phyloP scores from a whole-genome alignment of 2,888 invertebrate genomes.

The Diplolepis rosae region DNA sequence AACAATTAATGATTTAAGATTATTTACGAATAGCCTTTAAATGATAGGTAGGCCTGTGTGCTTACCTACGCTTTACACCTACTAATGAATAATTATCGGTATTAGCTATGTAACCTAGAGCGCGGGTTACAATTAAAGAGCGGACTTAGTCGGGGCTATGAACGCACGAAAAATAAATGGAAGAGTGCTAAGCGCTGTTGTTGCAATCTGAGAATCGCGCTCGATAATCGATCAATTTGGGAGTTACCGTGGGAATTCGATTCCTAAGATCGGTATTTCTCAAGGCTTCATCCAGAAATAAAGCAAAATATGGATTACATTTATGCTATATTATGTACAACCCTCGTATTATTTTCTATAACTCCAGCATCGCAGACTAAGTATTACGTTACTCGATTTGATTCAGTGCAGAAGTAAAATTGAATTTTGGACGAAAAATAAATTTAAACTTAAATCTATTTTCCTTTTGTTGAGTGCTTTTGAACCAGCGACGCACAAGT shows the following conservation, averaged over 20 bases:
- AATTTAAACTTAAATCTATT: not conserved
- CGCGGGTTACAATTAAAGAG: conserved; percentile 34
- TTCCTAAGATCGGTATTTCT: too few species aligned
- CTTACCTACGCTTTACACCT: conserved; percentile 45
- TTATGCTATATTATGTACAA: conserved; percentile 13
- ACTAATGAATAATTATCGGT: conserved; percentile 49
- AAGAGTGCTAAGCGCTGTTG: too few species aligned
- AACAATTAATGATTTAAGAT: conserved; percentile 56
- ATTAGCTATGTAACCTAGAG: conserved; percentile 18
- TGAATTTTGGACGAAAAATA: not conserved
- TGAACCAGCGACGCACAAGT: conserved; percentile 5
- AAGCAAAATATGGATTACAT: too few species aligned
- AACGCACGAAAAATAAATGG: too few species aligned
- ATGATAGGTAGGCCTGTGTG: conserved; percentile 37
- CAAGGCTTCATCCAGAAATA: too few species aligned
- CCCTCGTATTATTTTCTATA: conserved; percentile 15
- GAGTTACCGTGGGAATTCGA: too few species aligned
- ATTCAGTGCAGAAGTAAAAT: not conserved
- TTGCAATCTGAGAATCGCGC: too few species aligned
- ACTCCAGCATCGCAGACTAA: not conserved
- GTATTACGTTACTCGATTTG: not conserved
- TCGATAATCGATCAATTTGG: too few species aligned
- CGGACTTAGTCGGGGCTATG: too few species aligned
- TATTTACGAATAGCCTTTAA: conserved; percentile 45
- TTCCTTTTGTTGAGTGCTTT: conserved; percentile 7